phyloP scores from a whole-genome alignment of 1,140 invertebrate genomes.

The Myzus persicae region DNA sequence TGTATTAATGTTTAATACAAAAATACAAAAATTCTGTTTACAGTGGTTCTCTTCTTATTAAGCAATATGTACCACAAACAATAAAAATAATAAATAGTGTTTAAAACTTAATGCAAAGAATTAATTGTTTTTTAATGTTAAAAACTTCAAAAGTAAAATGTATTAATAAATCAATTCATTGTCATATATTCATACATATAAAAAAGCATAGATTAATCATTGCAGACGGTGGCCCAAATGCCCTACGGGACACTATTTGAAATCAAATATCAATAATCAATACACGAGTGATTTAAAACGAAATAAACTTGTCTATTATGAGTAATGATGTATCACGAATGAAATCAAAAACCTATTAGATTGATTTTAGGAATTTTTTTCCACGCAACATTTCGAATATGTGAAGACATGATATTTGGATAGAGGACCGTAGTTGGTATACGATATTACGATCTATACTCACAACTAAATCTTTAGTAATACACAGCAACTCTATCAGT shows the following conservation, averaged over 20 bases:
- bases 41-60: neutral
- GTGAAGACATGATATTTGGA: neutral
- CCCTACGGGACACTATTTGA: neutral
- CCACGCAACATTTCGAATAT: neutral
- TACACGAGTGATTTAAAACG: neutral
- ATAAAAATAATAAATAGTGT: neutral
- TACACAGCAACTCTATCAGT: neutral
- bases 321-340: neutral
- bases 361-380: neutral
- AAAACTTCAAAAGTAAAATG: neutral
- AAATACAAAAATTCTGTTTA: neutral
- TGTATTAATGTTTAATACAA: neutral
- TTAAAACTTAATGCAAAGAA: neutral
- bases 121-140: neutral
- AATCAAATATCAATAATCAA: conserved; percentile 16
- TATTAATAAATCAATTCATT: neutral
- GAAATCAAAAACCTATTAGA: neutral
- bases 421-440: neutral
- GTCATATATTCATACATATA: neutral
- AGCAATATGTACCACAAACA: neutral
- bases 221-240: neutral
- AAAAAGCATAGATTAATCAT: neutral
- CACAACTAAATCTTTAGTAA: neutral
- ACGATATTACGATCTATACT: neutral
- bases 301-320: neutral